Evolutionary conservation across 2,888 invertebrate genomes (phyloP).

Genomic region (Drosophila kanekoi): DNA sequence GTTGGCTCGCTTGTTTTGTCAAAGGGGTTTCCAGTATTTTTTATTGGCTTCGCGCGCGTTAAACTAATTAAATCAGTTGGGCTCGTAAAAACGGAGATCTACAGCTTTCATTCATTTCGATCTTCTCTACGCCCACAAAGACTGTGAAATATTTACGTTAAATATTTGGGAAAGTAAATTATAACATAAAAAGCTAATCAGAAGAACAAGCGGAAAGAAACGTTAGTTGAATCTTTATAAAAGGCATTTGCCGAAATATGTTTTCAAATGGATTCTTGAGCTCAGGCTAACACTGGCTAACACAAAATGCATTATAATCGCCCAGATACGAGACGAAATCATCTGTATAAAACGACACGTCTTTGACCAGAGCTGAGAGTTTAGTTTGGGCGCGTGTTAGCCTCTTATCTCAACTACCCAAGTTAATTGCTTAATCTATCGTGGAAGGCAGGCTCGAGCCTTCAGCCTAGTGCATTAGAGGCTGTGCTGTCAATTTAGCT

Average conservation of each 20-base stretch:
- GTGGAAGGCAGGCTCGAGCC: conserved; percentile 27
- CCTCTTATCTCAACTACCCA: conserved; percentile 76
- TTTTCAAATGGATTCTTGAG: conserved; percentile 13
- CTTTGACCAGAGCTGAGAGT: conserved; percentile 3
- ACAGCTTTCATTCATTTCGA: conserved; percentile 48
- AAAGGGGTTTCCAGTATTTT: conserved; percentile 31
- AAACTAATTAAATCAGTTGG: conserved; percentile 73
- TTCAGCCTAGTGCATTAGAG: conserved; percentile 56
- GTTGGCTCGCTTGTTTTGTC: conserved; percentile 22
- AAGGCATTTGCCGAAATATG: conserved; percentile 24
- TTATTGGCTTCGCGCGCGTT: conserved; percentile 48
- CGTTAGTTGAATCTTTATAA: conserved; percentile 7
- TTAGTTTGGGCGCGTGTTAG: conserved; percentile 30
- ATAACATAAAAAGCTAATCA: conserved; percentile 68
- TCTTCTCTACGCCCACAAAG: conserved; percentile 55
- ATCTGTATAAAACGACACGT: conserved; percentile 55
- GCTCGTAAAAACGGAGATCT: conserved; percentile 54
- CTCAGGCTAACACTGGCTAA: conserved; percentile 42
- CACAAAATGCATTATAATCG: conserved; percentile 59
- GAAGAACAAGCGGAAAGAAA: conserved; percentile 51
- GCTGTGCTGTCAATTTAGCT: neutral
- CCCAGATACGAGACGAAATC: conserved; percentile 28
- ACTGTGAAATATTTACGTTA: conserved; percentile 47
- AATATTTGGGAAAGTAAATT: conserved; percentile 75
- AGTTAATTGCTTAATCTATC: conserved; percentile 81